Base-by-base conservation (phyloP, 2,888 invertebrate species). In the Osmoderma eremita region DNA sequence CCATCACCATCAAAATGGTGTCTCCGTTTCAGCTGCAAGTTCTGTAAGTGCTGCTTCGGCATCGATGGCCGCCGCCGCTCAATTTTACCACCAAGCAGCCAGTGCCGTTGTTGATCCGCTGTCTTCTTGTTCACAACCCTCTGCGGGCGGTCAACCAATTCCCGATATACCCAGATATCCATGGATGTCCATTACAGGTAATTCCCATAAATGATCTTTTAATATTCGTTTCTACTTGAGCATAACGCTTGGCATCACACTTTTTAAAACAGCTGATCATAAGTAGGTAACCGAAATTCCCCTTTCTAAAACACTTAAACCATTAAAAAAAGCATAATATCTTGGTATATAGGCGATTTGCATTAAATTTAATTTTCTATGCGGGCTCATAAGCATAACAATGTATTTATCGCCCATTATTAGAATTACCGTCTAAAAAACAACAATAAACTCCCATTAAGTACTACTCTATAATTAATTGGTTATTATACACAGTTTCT, bases 131-230 rank as follows among this genome's bases (percentile, higher is more conserved):
- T 88, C 89, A 69, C 88, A 91, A 75, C 84, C 86, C 53, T 84
- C 87, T 51, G 85, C 86, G 69, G 90, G 92, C 69, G 93, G 93
- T 70, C 94, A 94, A 83, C 93, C 94, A 67, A 90, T 95, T 80
- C 93, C 94, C 56, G 95, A 95, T 84, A 92, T 95, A 81, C 95
- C 95, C 65, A 89, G 95, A 80, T 95, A 96, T 83, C 95, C 95
- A 54, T 96, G 95, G 95, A 95, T 96, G 95, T 93, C 95, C 80
- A 94, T 95, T 84, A 95, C 95, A 87, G 95, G 95, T 95, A 88
- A 91, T 88, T 86, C 10, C 20, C 8, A 17, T 20, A 8, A 48
- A 18, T 18, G 18, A 5, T 45, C 17, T 17, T 18, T 18, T 17
- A 45, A 10, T 13, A 30, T 30, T 30, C 5, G 30, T 10, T 8